Percentiles rank a stretch among this genome's conserved stretches.
These are phyloP conservation scores for Rhorus exstirpatorius DNA, from an alignment of 2,888 invertebrate genomes.

Conservation along the genomic window DNA sequence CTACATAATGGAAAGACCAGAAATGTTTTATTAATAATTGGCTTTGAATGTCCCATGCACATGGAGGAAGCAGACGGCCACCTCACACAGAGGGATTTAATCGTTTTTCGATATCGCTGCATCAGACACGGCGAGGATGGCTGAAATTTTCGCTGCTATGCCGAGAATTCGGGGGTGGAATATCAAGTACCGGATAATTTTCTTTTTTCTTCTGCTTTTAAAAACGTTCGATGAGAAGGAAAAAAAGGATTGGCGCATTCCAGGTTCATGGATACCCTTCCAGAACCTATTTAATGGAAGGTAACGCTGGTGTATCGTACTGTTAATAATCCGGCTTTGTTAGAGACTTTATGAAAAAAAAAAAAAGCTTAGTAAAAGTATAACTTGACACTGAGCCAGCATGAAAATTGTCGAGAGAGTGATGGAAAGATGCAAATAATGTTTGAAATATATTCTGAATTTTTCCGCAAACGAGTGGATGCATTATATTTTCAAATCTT, in stretches of 20 bases:
- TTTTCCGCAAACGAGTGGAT: too few relatives aligned
- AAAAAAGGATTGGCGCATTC: neutral
- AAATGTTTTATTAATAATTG: too few relatives aligned
- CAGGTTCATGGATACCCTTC: neutral
- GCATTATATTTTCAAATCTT: too few relatives aligned
- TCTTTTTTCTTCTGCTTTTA: too few relatives aligned
- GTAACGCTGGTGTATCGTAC: slow-evolving; percentile 7
- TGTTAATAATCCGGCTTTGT: slow-evolving; percentile 42
- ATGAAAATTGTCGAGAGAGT: slow-evolving; percentile 7
- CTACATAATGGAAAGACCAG: too few relatives aligned
- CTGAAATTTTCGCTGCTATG: slow-evolving; percentile 13
- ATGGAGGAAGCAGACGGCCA: neutral
- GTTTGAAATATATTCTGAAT: too few relatives aligned
- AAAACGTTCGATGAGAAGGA: slow-evolving; percentile 11
- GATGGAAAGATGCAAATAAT: neutral
- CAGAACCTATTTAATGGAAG: neutral
- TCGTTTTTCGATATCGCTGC: slow-evolving; percentile 26
- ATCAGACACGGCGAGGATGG: neutral
- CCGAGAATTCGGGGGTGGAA: slow-evolving; percentile 21
- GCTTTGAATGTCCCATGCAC: too few relatives aligned
- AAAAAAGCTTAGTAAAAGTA: slow-evolving; percentile 7
- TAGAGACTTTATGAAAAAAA: slow-evolving; percentile 33
- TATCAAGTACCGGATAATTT: slow-evolving; percentile 30
- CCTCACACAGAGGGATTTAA: neutral
- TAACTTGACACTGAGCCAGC: slow-evolving; percentile 14